Percentiles rank a stretch among this genome's conserved stretches.
Conservation (phyloP, 2,113 vertebrate species). For the Phalacrocorax aristotelis region DNA sequence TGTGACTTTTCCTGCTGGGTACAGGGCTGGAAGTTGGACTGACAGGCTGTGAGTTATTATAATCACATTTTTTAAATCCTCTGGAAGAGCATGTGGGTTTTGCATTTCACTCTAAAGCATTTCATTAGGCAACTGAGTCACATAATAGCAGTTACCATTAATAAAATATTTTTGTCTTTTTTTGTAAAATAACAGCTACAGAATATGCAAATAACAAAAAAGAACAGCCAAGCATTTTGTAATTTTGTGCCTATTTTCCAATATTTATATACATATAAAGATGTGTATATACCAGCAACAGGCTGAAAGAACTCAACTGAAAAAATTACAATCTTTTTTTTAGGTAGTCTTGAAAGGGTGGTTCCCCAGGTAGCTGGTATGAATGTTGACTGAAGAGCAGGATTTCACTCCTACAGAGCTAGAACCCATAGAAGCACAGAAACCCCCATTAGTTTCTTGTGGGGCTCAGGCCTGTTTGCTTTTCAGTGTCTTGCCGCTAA, state of each 20-base stretch:
- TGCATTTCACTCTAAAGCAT: not conserved
- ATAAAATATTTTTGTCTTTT: not conserved
- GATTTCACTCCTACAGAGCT: not conserved
- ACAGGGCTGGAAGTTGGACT: not conserved
- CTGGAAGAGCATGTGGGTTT: not conserved
- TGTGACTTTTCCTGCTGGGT: slow-evolving; percentile 32
- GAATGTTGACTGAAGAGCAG: not conserved
- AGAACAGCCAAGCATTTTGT: not conserved
- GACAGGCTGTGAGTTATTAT: not conserved
- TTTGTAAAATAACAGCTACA: not conserved
- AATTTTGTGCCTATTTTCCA: not conserved
- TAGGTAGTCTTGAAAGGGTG: not conserved
- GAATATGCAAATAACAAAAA: not conserved
- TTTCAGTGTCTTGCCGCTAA: not conserved
- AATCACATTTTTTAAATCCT: not conserved
- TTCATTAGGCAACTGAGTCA: not conserved
- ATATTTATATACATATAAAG: not conserved
- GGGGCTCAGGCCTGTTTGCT: not conserved
- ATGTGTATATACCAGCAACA: not conserved
- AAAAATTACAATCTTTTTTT: not conserved
- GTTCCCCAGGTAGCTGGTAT: not conserved
- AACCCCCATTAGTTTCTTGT: not conserved
- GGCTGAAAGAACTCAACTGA: not conserved
- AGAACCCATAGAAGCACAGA: not conserved
- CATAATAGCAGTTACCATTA: not conserved